These are phyloP conservation scores for Lerema accius DNA, from an alignment of 1,140 invertebrate genomes.

Conservation along the genomic window DNA sequence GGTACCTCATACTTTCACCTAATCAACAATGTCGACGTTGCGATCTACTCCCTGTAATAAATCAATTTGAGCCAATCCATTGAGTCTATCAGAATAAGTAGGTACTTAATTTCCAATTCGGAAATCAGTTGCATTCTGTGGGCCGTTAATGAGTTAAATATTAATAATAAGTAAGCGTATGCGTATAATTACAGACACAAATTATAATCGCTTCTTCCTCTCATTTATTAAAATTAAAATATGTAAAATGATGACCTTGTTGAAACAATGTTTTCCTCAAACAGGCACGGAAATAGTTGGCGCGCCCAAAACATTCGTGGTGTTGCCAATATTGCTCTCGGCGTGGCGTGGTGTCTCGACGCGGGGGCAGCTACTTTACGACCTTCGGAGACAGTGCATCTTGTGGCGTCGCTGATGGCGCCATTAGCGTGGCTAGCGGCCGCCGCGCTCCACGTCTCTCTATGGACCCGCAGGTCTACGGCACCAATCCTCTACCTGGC, in stretches of 20 bases:
- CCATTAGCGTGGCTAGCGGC: constrained; percentile 67
- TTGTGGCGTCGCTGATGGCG: constrained; percentile 55
- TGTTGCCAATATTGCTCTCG: constrained; percentile 55
- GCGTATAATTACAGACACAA: no score
- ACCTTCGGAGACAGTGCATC: constrained; percentile 50
- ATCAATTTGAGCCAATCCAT: no score
- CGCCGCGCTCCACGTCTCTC: constrained; percentile 59
- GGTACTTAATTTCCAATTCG: no score
- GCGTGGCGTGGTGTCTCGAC: constrained; percentile 56
- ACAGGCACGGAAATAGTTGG: constrained; percentile 51
- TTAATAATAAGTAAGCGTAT: no score
- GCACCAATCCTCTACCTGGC: constrained; percentile 66
- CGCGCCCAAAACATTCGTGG: constrained; percentile 65
- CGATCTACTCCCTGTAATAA: no score
- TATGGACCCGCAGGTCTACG: constrained; percentile 62
- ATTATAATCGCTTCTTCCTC: no score
- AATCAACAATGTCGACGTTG: no score
- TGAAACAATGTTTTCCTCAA: constrained; percentile 2
- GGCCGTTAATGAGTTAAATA: no score
- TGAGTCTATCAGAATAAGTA: no score
- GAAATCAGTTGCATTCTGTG: no score
- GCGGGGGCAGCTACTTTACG: constrained; percentile 55
- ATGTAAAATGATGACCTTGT: neutral
- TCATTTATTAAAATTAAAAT: neutral
- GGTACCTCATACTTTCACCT: constrained; percentile 15